phyloP scores from a whole-genome alignment of 92 coral and sea anemone genomes.

The Porites rus region DNA sequence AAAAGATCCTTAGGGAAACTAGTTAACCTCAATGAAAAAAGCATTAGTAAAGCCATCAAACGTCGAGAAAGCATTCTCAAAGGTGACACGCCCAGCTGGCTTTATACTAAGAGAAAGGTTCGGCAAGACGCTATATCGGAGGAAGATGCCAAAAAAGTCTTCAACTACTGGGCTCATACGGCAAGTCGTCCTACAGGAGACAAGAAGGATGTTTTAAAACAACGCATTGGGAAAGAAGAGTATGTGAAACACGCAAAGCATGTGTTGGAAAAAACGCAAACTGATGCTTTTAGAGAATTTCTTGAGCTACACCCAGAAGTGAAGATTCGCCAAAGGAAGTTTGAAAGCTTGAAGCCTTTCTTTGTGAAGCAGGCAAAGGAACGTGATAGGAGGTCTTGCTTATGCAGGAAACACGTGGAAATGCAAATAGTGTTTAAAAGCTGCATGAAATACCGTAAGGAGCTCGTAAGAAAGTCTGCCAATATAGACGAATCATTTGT shows the following conservation, averaged over 20 bases:
- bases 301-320: conserved; percentile 41
- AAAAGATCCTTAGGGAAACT: conserved; percentile 31
- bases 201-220: conserved; percentile 33
- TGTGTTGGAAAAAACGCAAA: conserved; percentile 66
- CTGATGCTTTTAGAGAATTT: conserved; percentile 64
- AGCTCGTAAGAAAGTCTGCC: neutral
- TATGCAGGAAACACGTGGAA: conserved; percentile 72
- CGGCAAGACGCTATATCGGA: conserved; percentile 30
- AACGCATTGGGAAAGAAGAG: conserved; percentile 37
- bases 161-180: conserved; percentile 47
- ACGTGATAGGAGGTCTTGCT: conserved; percentile 60
- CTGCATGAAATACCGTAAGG: conserved; percentile 62
- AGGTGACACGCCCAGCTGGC: conserved; percentile 32
- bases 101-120: conserved; percentile 21
- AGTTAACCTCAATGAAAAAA: conserved; percentile 15
- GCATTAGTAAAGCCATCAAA: conserved; percentile 7
- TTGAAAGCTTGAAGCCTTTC: conserved; percentile 67
- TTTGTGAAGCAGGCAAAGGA: conserved; percentile 59
- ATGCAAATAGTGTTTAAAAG: conserved; percentile 46
- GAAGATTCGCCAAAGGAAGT: conserved; percentile 57
- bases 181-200: conserved; percentile 52
- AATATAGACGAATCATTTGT: neutral
- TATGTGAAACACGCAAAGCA: conserved; percentile 63
- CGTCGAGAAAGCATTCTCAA: neutral
- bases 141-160: conserved; percentile 15